Percentiles rank a stretch among this genome's conserved stretches.
These are phyloP conservation scores for Plectrocnemia conspersa DNA, from an alignment of 1,140 invertebrate genomes.

Conservation along the genomic window DNA sequence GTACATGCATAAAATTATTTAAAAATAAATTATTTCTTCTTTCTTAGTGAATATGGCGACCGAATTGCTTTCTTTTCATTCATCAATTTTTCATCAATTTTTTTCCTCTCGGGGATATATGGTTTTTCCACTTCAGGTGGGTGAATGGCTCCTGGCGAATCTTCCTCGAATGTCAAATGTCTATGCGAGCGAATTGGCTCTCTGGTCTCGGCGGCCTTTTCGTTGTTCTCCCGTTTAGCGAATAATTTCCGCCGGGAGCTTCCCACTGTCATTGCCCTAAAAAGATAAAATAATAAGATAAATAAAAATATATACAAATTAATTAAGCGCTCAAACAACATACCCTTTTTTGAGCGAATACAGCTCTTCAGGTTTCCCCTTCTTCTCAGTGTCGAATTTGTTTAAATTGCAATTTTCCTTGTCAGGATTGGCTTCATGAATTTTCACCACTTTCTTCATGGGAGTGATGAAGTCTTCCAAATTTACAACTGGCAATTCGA, in stretches of 20 bases:
- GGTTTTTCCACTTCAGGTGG: conserved; percentile 7
- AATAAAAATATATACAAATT: background rate
- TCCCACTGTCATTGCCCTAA: background rate
- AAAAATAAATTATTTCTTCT: background rate
- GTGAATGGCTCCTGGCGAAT: background rate
- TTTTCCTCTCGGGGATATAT: conserved; percentile 6
- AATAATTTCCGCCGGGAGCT: conserved; percentile 21
- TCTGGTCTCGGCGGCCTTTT: conserved; percentile 19
- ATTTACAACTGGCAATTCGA: no score
- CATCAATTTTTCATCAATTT: background rate
- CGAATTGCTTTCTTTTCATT: no score
- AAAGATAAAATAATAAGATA: background rate
- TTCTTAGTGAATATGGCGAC: no score
- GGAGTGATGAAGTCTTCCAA: no score
- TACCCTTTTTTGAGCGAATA: background rate
- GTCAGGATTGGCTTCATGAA: background rate
- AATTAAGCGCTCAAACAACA: background rate
- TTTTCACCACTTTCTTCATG: background rate
- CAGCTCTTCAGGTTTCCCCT: conserved; percentile 9
- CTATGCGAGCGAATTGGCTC: background rate
- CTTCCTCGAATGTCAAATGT: conserved; percentile 3
- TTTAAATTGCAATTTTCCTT: conserved; percentile 5
- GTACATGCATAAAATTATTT: background rate
- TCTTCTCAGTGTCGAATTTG: conserved; percentile 5
- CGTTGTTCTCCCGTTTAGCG: conserved; percentile 16